Conservation (phyloP, 2,888 invertebrate genomes). For the Drosophila longiperda region DNA sequence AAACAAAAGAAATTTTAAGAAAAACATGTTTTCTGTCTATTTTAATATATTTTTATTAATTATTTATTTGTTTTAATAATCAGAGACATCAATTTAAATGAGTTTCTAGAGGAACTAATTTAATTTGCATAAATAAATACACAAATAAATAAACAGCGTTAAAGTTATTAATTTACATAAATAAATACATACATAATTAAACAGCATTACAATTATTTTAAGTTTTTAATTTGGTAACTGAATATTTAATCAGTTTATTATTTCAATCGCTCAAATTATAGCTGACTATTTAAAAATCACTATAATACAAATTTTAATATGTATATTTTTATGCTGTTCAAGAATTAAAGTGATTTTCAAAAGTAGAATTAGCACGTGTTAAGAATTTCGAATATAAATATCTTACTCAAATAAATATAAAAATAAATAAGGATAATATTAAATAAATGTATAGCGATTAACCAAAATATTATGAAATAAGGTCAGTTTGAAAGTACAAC, state of each 20-base stretch:
- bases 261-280: background rate
- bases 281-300: background rate
- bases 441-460: background rate
- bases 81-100: no score
- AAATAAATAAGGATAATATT: background rate
- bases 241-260: background rate
- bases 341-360: no score
- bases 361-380: accelerated
- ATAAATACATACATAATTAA: no score
- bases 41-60: background rate
- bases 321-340: no score
- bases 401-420: no score
- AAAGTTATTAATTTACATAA: no score
- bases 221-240: background rate
- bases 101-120: no score
- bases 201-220: no score
- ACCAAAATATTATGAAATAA: background rate
- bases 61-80: no score
- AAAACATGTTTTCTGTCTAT: background rate
- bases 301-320: no score
- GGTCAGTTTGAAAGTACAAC: background rate
- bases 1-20: background rate
- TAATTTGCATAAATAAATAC: no score
- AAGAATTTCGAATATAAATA: background rate
- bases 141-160: no score